Conservation (phyloP, 2,888 invertebrate species). For the Xanthia togata region DNA sequence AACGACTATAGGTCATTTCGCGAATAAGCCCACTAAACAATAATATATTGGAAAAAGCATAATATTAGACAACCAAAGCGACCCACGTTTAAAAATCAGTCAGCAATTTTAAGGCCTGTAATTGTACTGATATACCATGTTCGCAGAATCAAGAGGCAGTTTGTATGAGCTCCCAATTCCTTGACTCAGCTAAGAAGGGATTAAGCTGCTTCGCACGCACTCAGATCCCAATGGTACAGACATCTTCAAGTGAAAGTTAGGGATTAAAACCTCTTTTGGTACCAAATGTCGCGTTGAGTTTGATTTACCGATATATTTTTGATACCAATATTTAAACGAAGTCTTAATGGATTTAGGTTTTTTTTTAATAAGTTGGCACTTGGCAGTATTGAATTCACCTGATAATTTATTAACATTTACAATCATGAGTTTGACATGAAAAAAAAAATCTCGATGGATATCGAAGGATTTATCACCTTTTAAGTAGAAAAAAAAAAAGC, state of each 20-base stretch:
- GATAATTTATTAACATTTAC: neutral
- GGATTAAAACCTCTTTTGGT: constrained; percentile 58
- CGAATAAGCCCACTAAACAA: too few species aligned
- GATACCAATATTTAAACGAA: constrained; percentile 3
- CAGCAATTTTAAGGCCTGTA: constrained; percentile 41
- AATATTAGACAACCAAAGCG: neutral
- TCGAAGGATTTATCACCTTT: neutral
- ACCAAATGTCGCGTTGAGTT: constrained; percentile 39
- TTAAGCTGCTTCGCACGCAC: constrained; percentile 83
- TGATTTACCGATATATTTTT: constrained; percentile 41
- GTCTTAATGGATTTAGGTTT: neutral
- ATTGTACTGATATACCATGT: constrained; percentile 66
- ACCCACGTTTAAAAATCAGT: constrained; percentile 32
- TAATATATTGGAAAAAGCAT: neutral
- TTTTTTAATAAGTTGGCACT: neutral
- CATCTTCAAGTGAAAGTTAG: constrained; percentile 70
- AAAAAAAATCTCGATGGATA: neutral
- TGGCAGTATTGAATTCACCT: neutral
- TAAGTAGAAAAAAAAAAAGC: constrained; percentile 5
- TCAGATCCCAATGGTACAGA: constrained; percentile 73
- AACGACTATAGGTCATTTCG: too few species aligned
- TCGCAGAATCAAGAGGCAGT: constrained; percentile 74
- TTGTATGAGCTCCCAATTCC: constrained; percentile 79
- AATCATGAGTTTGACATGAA: neutral
- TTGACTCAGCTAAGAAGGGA: constrained; percentile 84